Conservation (phyloP, 1,140 invertebrate genomes). For the Adelges cooleyi region DNA sequence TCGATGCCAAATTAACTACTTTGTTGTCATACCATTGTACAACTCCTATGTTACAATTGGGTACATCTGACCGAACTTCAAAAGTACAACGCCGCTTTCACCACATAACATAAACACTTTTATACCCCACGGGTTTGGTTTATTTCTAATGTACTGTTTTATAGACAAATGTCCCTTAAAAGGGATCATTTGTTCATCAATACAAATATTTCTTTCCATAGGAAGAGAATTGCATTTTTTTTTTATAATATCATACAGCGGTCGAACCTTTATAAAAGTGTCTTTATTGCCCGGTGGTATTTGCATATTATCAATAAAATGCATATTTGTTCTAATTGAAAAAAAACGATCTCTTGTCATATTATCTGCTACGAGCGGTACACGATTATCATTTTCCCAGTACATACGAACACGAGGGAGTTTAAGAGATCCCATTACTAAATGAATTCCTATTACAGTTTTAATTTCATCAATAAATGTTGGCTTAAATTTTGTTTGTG, state of each 20-base stretch:
- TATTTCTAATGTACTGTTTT: constrained; percentile 28
- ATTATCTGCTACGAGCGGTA: constrained; percentile 12
- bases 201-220: constrained; percentile 30
- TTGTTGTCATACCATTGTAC: not conserved
- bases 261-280: constrained; percentile 31
- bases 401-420: constrained; percentile 30
- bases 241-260: constrained; percentile 25
- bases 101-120: constrained; percentile 34
- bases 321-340: constrained; percentile 21
- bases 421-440: constrained; percentile 28
- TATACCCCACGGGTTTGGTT: not conserved
- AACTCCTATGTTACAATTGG: not conserved
- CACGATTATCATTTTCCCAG: constrained; percentile 7
- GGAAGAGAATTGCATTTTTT: constrained; percentile 9
- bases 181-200: constrained; percentile 36
- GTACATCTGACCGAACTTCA: not conserved
- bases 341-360: constrained; percentile 27
- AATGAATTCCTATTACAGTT: constrained; percentile 29
- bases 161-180: constrained; percentile 34
- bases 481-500: not conserved
- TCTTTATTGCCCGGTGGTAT: not conserved
- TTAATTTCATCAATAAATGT: constrained; percentile 30
- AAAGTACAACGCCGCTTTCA: constrained; percentile 30
- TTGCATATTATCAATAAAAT: constrained; percentile 23
- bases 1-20: not conserved